Evolutionary conservation across 2,797 vertebrate genomes (phyloP).

Genomic region (Melanotaenia maccullochi): DNA sequence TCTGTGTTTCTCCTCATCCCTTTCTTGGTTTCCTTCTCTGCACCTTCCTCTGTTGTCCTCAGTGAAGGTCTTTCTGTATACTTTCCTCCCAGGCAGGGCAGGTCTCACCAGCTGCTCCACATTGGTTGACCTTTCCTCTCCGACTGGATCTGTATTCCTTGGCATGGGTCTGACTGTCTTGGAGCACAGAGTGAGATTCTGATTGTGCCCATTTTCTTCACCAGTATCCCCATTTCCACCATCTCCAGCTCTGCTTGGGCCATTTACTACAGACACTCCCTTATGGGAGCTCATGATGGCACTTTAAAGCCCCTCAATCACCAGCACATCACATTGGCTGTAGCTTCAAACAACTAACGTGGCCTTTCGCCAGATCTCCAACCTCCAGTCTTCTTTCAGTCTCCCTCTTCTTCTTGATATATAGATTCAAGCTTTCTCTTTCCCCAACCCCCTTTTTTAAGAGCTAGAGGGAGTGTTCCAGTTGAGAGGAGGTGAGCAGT

Average conservation of each 20-base stretch:
- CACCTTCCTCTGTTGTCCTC: slow-evolving; percentile 78
- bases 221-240: slow-evolving; percentile 30
- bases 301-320: slow-evolving; percentile 27
- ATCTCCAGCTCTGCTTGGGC: slow-evolving; percentile 31
- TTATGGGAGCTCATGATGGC: slow-evolving; percentile 59
- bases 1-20: slow-evolving; percentile 42
- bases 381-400: slow-evolving; percentile 26
- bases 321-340: slow-evolving; percentile 27
- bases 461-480: slow-evolving; percentile 66
- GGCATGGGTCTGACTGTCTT: slow-evolving; percentile 67
- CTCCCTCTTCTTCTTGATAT: slow-evolving; percentile 38
- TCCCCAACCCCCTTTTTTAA: slow-evolving; percentile 21
- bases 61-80: slow-evolving; percentile 80
- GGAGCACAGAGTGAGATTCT: slow-evolving; percentile 75
- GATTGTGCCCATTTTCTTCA: slow-evolving; percentile 52
- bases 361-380: slow-evolving; percentile 36
- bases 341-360: slow-evolving; percentile 27
- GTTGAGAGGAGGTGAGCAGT: slow-evolving; percentile 56
- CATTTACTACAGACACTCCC: slow-evolving; percentile 42
- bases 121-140: slow-evolving; percentile 65
- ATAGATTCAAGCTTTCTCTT: slow-evolving; percentile 20
- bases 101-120: slow-evolving; percentile 65
- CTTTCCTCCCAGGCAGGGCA: slow-evolving; percentile 67
- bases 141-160: slow-evolving; percentile 58
- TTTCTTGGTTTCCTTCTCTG: slow-evolving; percentile 43